phyloP scores from a whole-genome alignment of 2,797 vertebrate genomes.

The Melanogrammus aeglefinus region DNA sequence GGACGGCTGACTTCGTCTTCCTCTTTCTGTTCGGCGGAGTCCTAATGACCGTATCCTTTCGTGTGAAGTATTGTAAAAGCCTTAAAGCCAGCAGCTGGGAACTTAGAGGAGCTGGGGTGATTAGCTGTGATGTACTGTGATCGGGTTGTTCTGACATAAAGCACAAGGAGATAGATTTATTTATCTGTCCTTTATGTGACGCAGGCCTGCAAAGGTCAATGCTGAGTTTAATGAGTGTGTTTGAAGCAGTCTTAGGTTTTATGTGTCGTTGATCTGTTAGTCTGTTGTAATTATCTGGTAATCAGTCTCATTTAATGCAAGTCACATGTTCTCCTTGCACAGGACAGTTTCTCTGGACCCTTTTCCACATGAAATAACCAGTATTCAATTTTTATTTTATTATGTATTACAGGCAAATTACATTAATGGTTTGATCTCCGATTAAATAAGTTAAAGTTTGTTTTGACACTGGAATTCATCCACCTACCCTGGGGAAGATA shows the following conservation, averaged over 20 bases:
- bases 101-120: background rate
- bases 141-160: background rate
- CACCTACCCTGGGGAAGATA: too few species aligned
- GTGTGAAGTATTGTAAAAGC: background rate
- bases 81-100: background rate
- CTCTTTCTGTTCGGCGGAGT: constrained; percentile 86
- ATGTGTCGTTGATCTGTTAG: constrained; percentile 13
- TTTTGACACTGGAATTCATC: too few species aligned
- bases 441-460: background rate
- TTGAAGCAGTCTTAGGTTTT: constrained; percentile 24
- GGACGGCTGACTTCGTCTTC: constrained; percentile 84
- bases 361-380: background rate
- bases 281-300: background rate
- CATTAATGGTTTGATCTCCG: too few species aligned
- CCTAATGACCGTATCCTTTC: constrained; percentile 85
- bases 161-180: constrained; percentile 36
- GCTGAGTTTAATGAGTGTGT: constrained; percentile 23
- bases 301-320: background rate
- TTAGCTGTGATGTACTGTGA: background rate
- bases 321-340: background rate
- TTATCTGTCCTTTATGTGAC: constrained; percentile 30
- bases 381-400: background rate
- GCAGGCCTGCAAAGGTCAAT: constrained; percentile 11
- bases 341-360: background rate
- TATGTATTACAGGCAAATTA: background rate